Conservation (phyloP, 2,797 vertebrate genomes). For the Mormyrops attenuatus region DNA sequence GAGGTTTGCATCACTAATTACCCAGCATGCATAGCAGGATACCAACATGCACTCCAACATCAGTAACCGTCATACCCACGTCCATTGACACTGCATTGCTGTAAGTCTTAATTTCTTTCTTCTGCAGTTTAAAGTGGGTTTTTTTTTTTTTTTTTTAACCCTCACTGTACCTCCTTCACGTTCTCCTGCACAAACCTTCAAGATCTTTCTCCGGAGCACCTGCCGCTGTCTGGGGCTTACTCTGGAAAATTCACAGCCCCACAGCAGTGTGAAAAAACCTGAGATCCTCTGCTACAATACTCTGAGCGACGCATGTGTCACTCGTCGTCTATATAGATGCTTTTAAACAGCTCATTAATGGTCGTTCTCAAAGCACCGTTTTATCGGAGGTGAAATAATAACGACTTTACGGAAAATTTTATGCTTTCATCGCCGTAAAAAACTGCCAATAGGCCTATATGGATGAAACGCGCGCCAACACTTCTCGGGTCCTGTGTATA, state of each 20-base stretch:
- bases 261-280: not conserved
- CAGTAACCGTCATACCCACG: not conserved
- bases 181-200: not conserved
- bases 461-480: not conserved
- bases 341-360: not conserved
- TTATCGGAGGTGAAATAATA: not conserved
- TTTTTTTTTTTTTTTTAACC: not conserved
- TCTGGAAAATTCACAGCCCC: not conserved
- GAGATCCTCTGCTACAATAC: not conserved
- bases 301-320: not conserved
- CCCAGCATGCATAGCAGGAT: constrained; percentile 22
- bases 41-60: constrained; percentile 2
- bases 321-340: not conserved
- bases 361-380: not conserved
- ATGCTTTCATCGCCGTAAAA: not conserved
- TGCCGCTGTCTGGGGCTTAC: not conserved
- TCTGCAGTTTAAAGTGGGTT: not conserved
- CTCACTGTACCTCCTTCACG: not conserved
- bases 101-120: not conserved
- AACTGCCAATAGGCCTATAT: not conserved
- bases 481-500: not conserved
- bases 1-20: not conserved
- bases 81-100: not conserved
- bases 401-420: not conserved
- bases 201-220: not conserved